Evolutionary conservation across 2,113 vertebrate species (phyloP), one percentile per base, ranked within the genome.

Genomic region (Shinisaurus crocodilurus): DNA sequence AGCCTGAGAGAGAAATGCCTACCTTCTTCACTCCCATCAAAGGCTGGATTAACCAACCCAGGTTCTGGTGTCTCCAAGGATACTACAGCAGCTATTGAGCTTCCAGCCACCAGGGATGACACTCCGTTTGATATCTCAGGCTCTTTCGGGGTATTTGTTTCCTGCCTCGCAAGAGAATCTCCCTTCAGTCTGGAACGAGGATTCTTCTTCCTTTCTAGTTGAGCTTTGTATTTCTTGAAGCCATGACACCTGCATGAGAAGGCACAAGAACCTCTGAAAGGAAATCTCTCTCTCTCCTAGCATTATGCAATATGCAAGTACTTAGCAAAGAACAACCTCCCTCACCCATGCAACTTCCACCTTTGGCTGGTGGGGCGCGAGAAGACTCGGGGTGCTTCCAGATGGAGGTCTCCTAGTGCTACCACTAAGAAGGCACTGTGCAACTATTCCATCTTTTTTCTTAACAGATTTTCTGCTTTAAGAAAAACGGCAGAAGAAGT

Each of bases 11-110:
- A 75, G 18, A 89, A 88, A 87, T 54, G 87, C 94, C 88, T 83
- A 98, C 98, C 98, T 86, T 98, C 98, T 91, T 99, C 98, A 80
- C 96, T 96, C 96, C 98, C 98, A 94, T 99, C 98, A 94, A 97
- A 99, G 72, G 98, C 98, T 82, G 98, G 98, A 94, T 99, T 99
- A 74, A 98, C 97, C 89, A 98, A 92, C 1, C 98, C 98, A 13
- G 98, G 98, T 89, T 99, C 98, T 1, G 97, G 96, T 82, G 94
- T 94, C 57, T 95, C 95, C 4, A 96, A 94, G 0, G 95, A 95
- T 5, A 95, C 94, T 65, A 93, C 94, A 2, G 96, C 96, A 69
- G 96, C 95, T 83, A 90, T 69, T 15, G 96, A 96, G 48, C 95
- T 96, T 85, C 96, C 97, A 85, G 96, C 94, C 87, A 94, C 92